phyloP scores from a whole-genome alignment of 1,140 invertebrate genomes.

The Macrocentrus cingulum region DNA sequence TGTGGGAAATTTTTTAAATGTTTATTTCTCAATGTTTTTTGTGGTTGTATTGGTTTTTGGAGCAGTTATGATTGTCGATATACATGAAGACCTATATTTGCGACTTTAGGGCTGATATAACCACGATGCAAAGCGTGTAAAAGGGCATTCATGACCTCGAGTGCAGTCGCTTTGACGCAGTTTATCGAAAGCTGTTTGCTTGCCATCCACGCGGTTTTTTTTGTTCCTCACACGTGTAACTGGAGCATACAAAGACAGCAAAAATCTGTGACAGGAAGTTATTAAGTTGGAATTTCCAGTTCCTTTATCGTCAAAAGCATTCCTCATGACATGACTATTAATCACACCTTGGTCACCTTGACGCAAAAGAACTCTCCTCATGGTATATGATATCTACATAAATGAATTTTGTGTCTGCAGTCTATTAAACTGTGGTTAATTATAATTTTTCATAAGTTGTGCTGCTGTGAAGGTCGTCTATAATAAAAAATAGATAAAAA shows the following conservation, averaged over 20 bases:
- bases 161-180: neutral
- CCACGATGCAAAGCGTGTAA: neutral
- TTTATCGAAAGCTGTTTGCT: slow-evolving; percentile 6
- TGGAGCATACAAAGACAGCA: slow-evolving; percentile 3
- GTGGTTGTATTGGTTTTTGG: too few species aligned
- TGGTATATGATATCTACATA: neutral
- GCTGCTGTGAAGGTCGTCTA: too few species aligned
- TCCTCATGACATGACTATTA: slow-evolving; percentile 19
- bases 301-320: slow-evolving; percentile 29
- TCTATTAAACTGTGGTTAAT: too few species aligned
- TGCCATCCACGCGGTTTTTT: neutral
- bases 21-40: neutral
- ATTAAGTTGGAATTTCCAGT: slow-evolving; percentile 35
- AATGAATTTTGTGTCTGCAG: neutral
- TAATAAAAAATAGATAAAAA: too few species aligned
- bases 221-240: neutral
- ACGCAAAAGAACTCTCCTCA: slow-evolving; percentile 2
- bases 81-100: too few species aligned
- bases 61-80: too few species aligned
- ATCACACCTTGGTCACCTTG: slow-evolving; percentile 17
- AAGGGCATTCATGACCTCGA: slow-evolving; percentile 12
- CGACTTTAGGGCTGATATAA: too few species aligned
- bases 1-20: too few species aligned
- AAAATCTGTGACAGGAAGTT: slow-evolving; percentile 32
- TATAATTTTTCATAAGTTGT: too few species aligned